Evolutionary conservation across 2,888 invertebrate genomes (phyloP).

Genomic region (Ametastegia equiseti): DNA sequence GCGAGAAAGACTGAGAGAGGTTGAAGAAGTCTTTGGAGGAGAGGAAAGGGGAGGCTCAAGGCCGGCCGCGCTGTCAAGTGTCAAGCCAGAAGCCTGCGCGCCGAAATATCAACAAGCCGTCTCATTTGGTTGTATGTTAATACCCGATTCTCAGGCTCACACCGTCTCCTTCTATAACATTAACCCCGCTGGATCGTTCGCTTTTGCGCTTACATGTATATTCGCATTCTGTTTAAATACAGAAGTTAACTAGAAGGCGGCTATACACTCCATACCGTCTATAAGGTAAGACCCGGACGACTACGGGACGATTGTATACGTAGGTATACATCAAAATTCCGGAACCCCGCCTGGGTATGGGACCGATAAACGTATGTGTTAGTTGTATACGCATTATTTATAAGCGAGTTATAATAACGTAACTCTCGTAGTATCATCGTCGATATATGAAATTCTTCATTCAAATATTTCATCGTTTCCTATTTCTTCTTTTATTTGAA

Average conservation of each 20-base stretch:
- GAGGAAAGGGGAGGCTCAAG: conserved; percentile 60
- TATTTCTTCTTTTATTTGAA: no score
- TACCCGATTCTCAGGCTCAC: conserved; percentile 5
- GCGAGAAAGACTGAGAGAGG: conserved; percentile 49
- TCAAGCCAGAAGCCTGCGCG: conserved; percentile 62
- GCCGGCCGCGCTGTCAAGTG: conserved; percentile 61
- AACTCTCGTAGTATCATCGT: conserved; percentile 21
- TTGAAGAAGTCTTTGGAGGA: conserved; percentile 7
- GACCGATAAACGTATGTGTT: not conserved
- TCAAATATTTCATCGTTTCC: no score
- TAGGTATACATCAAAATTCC: conserved; percentile 16
- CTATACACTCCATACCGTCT: not conserved
- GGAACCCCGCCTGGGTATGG: conserved; percentile 14
- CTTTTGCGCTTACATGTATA: no score
- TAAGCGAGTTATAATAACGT: not conserved
- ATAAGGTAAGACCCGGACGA: not conserved
- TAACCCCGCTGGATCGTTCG: conserved; percentile 5
- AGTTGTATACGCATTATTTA: not conserved
- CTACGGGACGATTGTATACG: not conserved
- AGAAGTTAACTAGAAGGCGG: conserved; percentile 36
- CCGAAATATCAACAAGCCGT: conserved; percentile 67
- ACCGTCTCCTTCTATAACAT: conserved; percentile 18
- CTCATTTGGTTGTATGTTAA: conserved; percentile 47
- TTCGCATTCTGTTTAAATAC: conserved; percentile 42
- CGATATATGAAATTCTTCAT: not conserved